These are phyloP conservation scores for Belonocnema kinseyi DNA, from an alignment of 1,140 invertebrate genomes.

Conservation along the genomic window DNA sequence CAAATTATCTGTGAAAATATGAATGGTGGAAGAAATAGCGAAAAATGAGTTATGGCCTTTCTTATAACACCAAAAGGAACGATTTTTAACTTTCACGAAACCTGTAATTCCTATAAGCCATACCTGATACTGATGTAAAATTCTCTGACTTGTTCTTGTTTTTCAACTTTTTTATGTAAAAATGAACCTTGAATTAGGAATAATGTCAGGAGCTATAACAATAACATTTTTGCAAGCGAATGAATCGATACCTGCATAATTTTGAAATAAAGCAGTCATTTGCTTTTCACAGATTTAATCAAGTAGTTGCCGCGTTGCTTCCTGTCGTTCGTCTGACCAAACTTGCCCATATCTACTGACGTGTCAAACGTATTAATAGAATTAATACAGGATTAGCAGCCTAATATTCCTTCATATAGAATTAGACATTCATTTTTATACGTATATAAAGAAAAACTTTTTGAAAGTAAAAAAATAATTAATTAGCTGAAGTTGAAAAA, in stretches of 20 bases:
- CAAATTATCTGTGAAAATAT: conserved; percentile 10
- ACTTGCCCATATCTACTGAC: conserved; percentile 29
- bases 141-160: too few relatives aligned
- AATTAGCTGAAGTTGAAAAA: too few relatives aligned
- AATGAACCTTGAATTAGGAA: too few relatives aligned
- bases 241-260: neutral
- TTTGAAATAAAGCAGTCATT: neutral
- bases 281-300: conserved; percentile 2
- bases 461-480: too few relatives aligned
- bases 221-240: neutral
- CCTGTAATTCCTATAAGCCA: too few relatives aligned
- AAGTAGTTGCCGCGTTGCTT: conserved; percentile 23
- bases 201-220: too few relatives aligned
- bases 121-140: too few relatives aligned
- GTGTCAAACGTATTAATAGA: conserved; percentile 9
- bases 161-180: too few relatives aligned
- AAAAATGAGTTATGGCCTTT: neutral
- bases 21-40: neutral
- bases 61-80: too few relatives aligned
- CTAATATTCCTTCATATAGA: neutral
- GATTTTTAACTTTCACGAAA: too few relatives aligned
- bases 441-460: too few relatives aligned
- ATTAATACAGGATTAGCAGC: neutral
- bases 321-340: conserved; percentile 17
- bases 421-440: neutral